Evolutionary conservation across 2,113 vertebrate genomes (phyloP), one percentile per base, ranked within the genome.

Genomic region (Eurystomus gularis): DNA sequence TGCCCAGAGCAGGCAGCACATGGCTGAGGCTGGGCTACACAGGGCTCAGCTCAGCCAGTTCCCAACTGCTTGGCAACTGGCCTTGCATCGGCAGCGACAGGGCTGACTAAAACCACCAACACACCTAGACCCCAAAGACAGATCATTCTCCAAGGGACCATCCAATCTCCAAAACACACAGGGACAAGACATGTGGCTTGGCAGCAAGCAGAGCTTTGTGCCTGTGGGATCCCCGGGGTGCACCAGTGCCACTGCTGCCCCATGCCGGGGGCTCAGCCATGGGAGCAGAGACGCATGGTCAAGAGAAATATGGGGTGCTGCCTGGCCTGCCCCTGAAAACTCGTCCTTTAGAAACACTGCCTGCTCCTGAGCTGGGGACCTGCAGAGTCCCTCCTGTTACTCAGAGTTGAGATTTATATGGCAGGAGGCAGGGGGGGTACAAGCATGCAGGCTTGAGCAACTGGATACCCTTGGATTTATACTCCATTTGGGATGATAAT

Each of bases 401-500:
- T 26, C 57, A 5, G 65, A 77, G 61, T 46, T 0, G 5, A 93
- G 95, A 97, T 97, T 96, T 96, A 97, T 91, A 62, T 0, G 13
- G 77, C 78, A 46, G n/a, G 91, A 92, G 92, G 71, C 5, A 12
- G 6, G 55, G 62, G 84, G 84, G 94, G 83, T 8, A 3, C 40
- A 10, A 79, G 81, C 57, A 11, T 10, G 1, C 13, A 4, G 86
- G 81, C 93, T 94, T 20, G 93, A 96, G 82, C 96, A 88, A 96
- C 95, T 88, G 95, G 95, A 88, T 96, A 94, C 94, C 73, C 82
- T 88, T 82, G 87, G 94, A 97, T 97, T 97, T 97, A 97, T 92
- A 81, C 86, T 93, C 94, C 95, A 96, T 96, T 97, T 97, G 97
- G 95, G 95, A 97, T 96, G 95, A 97, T 97, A 97, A 97, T 97